Percentiles rank a stretch among this genome's conserved stretches.
These are phyloP conservation scores for Hypomesus transpacificus DNA, from an alignment of 2,113 vertebrate genomes.

Conservation along the genomic window DNA sequence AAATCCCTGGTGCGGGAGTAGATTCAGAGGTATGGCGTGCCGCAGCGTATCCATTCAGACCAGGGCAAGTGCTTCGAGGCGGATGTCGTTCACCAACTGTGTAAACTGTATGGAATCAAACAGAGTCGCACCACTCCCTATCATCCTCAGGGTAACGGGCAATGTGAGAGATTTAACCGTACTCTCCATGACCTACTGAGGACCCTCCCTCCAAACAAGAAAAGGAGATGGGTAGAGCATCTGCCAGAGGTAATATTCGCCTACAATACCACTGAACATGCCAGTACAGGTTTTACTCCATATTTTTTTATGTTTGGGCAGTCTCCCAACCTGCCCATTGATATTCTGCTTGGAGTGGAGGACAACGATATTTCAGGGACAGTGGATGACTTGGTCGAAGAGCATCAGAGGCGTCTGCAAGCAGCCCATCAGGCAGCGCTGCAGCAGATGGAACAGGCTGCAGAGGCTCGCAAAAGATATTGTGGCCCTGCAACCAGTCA, in stretches of 20 bases:
- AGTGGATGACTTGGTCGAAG: not conserved
- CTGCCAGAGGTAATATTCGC: not conserved
- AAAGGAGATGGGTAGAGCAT: not conserved
- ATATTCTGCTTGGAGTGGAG: not conserved
- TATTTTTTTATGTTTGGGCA: not conserved
- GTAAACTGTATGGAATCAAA: not conserved
- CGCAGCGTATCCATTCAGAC: conserved; percentile 1
- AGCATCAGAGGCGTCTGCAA: not conserved
- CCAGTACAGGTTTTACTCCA: not conserved
- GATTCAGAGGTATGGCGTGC: conserved; percentile 26
- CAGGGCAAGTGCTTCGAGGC: conserved; percentile 30
- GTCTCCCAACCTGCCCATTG: not conserved
- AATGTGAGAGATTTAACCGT: too few species aligned
- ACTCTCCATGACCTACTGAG: too few species aligned
- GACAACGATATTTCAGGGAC: not conserved
- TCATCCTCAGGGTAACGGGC: too few species aligned
- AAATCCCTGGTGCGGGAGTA: not conserved
- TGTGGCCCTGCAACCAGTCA: not conserved
- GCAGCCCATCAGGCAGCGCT: not conserved
- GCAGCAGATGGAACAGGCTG: not conserved
- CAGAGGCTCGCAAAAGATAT: not conserved
- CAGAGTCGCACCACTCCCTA: too few species aligned
- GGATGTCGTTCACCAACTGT: conserved; percentile 11
- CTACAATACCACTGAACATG: not conserved
- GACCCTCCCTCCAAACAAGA: too few species aligned